These are phyloP conservation scores for Melanostoma scalare DNA, from an alignment of 2,888 invertebrate species.

Conservation along the genomic window DNA sequence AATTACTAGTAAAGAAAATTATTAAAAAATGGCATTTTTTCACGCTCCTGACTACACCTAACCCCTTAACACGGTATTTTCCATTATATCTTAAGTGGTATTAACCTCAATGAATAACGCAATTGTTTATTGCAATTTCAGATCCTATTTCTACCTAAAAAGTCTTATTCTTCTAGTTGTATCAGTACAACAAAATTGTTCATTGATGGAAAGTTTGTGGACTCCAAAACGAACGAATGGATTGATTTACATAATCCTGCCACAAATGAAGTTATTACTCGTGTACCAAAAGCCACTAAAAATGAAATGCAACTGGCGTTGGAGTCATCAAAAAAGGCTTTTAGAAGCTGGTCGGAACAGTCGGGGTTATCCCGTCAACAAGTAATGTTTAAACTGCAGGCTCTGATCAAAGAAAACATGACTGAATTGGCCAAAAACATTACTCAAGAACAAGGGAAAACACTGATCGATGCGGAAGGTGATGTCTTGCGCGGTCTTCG, in stretches of 20 bases:
- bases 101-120: not conserved
- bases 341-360: slow-evolving; percentile 92
- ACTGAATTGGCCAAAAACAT: slow-evolving; percentile 94
- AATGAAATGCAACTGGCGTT: slow-evolving; percentile 95
- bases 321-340: slow-evolving; percentile 91
- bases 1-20: no score
- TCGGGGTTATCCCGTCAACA: slow-evolving; percentile 96
- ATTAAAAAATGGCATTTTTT: no score
- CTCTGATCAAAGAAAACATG: slow-evolving; percentile 93
- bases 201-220: slow-evolving; percentile 96
- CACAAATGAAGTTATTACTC: slow-evolving; percentile 91
- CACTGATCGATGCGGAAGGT: slow-evolving; percentile 97
- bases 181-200: slow-evolving; percentile 94
- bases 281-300: slow-evolving; percentile 95
- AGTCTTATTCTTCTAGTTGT: slow-evolving; percentile 84
- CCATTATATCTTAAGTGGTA: no score
- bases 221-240: slow-evolving; percentile 96
- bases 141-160: slow-evolving; percentile 77
- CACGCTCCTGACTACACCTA: no score
- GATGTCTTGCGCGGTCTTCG: slow-evolving; percentile 98
- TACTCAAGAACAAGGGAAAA: slow-evolving; percentile 98
- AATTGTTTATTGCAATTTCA: slow-evolving; percentile 63
- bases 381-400: slow-evolving; percentile 93
- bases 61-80: no score
- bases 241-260: slow-evolving; percentile 98